Conservation (phyloP, 2,888 invertebrate genomes). For the Philaethria dido region DNA sequence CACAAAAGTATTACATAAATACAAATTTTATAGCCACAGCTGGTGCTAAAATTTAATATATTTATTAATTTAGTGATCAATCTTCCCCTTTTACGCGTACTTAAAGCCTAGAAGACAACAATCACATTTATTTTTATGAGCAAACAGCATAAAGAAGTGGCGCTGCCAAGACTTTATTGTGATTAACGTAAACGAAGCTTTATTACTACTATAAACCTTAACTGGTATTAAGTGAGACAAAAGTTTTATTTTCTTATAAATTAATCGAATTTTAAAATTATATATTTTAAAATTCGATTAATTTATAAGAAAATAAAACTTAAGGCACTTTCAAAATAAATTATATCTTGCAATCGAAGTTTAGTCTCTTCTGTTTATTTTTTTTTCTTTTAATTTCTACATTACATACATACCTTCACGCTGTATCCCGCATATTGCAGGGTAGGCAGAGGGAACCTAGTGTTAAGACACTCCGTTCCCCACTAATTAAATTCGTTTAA, state of each 20-base stretch:
- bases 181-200: constrained; percentile 31
- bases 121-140: constrained; percentile 30
- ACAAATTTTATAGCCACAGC: background rate
- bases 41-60: background rate
- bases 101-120: constrained; percentile 18
- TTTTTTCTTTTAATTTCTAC: too few species aligned
- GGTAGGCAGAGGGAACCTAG: too few species aligned
- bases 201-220: constrained; percentile 12
- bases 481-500: too few species aligned
- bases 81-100: constrained; percentile 2
- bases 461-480: too few species aligned
- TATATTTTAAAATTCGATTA: too few species aligned
- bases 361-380: too few species aligned
- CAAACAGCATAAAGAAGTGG: constrained; percentile 27
- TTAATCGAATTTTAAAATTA: background rate
- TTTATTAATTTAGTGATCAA: constrained; percentile 14
- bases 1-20: constrained; percentile 2
- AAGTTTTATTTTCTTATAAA: constrained; percentile 1
- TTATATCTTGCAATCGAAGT: too few species aligned
- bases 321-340: too few species aligned
- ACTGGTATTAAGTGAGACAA: constrained; percentile 12
- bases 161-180: constrained; percentile 32
- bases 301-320: too few species aligned
- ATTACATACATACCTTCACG: too few species aligned
- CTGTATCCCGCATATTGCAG: too few species aligned